phyloP scores from a whole-genome alignment of 1,140 invertebrate species.

The Drosophila kohkoa region DNA sequence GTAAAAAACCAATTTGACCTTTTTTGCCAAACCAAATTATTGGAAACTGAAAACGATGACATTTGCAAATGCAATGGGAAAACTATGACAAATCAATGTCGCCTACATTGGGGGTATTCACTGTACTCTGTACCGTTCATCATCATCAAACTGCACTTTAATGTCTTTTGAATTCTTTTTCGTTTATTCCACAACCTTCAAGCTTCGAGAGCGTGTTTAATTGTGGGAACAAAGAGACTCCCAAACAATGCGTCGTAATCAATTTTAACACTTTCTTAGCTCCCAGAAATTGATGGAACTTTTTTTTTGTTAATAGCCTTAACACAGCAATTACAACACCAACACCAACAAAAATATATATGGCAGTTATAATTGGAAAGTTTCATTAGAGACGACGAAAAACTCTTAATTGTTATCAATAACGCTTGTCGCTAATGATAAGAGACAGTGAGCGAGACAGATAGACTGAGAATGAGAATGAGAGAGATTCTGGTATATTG shows the following conservation, averaged over 20 bases:
- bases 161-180: not conserved
- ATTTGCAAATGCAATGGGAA: constrained; percentile 46
- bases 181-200: constrained; percentile 4
- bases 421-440: not conserved
- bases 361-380: constrained; percentile 25
- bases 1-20: constrained; percentile 56
- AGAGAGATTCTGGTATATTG: not conserved
- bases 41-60: constrained; percentile 34
- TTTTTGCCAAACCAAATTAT: constrained; percentile 32
- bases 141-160: not conserved
- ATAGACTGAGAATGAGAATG: not conserved
- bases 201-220: constrained; percentile 17
- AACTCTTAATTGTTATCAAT: constrained; percentile 27
- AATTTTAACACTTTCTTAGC: constrained; percentile 23
- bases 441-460: not conserved
- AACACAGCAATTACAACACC: not conserved
- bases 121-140: not conserved
- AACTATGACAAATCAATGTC: constrained; percentile 45
- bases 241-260: constrained; percentile 15
- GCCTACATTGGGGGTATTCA: constrained; percentile 38
- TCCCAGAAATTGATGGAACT: not conserved
- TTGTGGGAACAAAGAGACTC: constrained; percentile 15
- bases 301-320: constrained; percentile 6
- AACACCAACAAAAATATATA: not conserved
- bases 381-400: constrained; percentile 16